Evolutionary conservation across 1,140 invertebrate genomes (phyloP), one percentile per base, ranked within the genome.

Genomic region (Drosophila bifasciata): DNA sequence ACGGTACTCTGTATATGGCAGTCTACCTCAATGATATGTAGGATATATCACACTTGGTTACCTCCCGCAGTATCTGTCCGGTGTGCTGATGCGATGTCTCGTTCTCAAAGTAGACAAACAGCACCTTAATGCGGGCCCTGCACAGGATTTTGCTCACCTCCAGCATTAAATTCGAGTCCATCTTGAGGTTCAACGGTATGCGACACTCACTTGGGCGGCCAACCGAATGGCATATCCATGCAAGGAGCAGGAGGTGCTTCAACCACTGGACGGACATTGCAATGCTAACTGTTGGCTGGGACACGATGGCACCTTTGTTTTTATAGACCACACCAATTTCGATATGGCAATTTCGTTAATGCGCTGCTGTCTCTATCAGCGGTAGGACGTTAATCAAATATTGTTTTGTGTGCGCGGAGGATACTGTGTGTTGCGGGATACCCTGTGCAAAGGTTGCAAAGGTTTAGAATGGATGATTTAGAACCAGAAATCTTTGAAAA

Each of bases 91-190:
- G 74, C 0, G 79, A 88, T 0, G 70, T 59, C 25, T 78, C 51
- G 50, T 89, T 91, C 39, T 91, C 89, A 21, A 88, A 91, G 48
- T 90, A 91, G 0, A 89, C 85, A 51, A 81, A 81, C 1, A 91
- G 45, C 0, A 88, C 69, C 36, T 89, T 91, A 19, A 89, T 73
- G 5, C 19, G 45, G 0, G 73, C 73, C 4, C 17, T 50, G 45
- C 81, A 85, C 7, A 85, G 40, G 8, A 85, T 75, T 23, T 78
- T 61, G 28, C 83, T 74, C 7, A 71, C 58, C 7, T 64, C 62
- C 1, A 70, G 11, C 44, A 88, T 76, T 5, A 85, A 46, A 6
- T 60, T 7, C 2, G 81, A 81, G 19, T 17, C 43, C 1, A 9
- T 21, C 36, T 77, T 60, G 3, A 6, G 3, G 2, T 32, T 44